phyloP scores from a whole-genome alignment of 2,113 vertebrate species.

The Apodemus sylvaticus region DNA sequence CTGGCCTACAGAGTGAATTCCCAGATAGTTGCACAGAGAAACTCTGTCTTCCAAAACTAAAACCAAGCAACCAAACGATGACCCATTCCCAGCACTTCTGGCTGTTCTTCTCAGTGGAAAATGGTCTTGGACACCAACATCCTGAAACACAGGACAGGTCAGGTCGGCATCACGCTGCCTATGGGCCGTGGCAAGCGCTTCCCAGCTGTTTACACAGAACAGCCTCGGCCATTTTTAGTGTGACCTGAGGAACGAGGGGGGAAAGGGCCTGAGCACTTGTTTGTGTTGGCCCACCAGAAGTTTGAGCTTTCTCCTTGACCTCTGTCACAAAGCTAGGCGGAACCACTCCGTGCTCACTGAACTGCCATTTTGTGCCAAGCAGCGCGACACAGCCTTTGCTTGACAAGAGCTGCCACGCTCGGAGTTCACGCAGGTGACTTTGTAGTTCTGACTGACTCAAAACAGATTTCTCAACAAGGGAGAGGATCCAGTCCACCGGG shows the following conservation, averaged over 20 bases:
- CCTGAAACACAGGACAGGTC: not conserved
- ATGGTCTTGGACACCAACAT: not conserved
- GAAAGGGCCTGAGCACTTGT: conserved; percentile 6
- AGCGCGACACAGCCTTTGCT: not conserved
- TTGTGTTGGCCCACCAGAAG: not conserved
- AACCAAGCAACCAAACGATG: not conserved
- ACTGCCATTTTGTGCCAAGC: not conserved
- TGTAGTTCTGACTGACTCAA: conserved; percentile 18
- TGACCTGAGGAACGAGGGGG: not conserved
- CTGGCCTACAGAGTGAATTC: not conserved
- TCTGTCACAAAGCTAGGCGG: not conserved
- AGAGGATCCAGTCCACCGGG: not conserved
- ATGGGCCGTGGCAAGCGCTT: not conserved
- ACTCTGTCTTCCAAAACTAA: not conserved
- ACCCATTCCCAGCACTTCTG: not conserved
- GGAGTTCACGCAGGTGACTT: not conserved
- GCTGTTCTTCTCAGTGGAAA: not conserved
- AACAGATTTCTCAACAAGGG: not conserved
- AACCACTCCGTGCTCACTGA: not conserved
- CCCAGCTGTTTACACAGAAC: conserved; percentile 39
- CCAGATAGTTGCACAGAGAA: not conserved
- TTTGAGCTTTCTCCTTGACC: not conserved
- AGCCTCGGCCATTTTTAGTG: not conserved
- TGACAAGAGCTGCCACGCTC: not conserved
- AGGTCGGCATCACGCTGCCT: not conserved